phyloP scores from a whole-genome alignment of 2,113 vertebrate genomes.

The Eupsittula cactorum region DNA sequence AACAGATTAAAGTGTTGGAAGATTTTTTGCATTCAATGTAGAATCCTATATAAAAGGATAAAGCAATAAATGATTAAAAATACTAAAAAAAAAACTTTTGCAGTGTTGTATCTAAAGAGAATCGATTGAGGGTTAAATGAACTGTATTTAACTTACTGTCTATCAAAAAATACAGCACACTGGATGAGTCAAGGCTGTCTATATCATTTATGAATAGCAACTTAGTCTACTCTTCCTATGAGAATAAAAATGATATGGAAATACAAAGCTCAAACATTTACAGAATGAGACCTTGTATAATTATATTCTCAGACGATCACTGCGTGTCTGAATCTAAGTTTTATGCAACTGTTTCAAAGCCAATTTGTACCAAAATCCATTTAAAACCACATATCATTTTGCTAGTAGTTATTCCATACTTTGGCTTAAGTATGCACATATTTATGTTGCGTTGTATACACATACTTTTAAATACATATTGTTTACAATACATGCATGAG shows the following conservation, averaged over 20 bases:
- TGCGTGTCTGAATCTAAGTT: background rate
- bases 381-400: background rate
- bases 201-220: background rate
- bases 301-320: background rate
- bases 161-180: background rate
- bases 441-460: background rate
- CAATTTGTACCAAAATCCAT: background rate
- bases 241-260: background rate
- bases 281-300: background rate
- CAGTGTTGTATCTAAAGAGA: background rate
- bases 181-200: background rate
- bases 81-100: background rate
- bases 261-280: background rate
- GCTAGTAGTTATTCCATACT: background rate
- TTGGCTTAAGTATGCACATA: background rate
- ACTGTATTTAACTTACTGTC: background rate
- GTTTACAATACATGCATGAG: no score
- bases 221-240: background rate
- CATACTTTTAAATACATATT: background rate
- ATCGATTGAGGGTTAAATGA: background rate
- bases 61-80: background rate
- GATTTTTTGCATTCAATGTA: background rate
- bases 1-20: background rate
- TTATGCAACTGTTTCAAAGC: background rate
- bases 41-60: background rate